Evolutionary conservation across 2,888 invertebrate genomes (phyloP), one percentile per base, ranked within the genome.

Genomic region (Tenthredo livida): DNA sequence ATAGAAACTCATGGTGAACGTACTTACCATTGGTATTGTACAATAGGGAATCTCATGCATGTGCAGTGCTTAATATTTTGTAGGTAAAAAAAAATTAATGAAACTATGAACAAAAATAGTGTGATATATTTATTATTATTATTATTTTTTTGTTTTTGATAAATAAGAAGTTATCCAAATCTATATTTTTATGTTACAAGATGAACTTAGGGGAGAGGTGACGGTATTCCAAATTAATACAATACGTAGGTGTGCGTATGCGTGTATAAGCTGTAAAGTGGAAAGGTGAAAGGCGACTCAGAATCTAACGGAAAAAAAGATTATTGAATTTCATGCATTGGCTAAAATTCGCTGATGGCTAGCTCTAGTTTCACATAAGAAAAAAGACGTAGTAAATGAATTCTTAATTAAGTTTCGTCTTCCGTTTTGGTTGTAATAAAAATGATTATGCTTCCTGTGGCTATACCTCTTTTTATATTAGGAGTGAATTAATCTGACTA

Each of bases 11-110:
- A 86, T 84, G 84, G 85, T 85, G 84, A 88, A 84, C 80, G 86
- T 73, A 89, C 89, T 89, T 89, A 89, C 89, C 89, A 86, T 86
- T 58, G 83, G 67, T 67, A 65, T 85, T 84, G 75, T 87, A 73
- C 82, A 89, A 21, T 25, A 84, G 78, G 87, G 87, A 87, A 67
- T 84, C 84, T 88, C 88, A 88, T 88, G 88, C 88, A 87, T 87
- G 87, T 84, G 86, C 87, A 88, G 87, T 85, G 87, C 86, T 87
- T 85, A 37, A 67, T 61, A 40, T 61, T 47, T 73, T 84, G 85
- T 80, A 80, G 54, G 84, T 54, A 54, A 54, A 77, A n/a, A 50
- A 77, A 84, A 86, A 85, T 25, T 83, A 87, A 85, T 86, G 67
- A 70, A 83, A 83, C 67, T 83, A 50, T 67, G 17, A 83, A 83